Conservation (phyloP, 2,113 vertebrate species). For the Notothenia rossii region DNA sequence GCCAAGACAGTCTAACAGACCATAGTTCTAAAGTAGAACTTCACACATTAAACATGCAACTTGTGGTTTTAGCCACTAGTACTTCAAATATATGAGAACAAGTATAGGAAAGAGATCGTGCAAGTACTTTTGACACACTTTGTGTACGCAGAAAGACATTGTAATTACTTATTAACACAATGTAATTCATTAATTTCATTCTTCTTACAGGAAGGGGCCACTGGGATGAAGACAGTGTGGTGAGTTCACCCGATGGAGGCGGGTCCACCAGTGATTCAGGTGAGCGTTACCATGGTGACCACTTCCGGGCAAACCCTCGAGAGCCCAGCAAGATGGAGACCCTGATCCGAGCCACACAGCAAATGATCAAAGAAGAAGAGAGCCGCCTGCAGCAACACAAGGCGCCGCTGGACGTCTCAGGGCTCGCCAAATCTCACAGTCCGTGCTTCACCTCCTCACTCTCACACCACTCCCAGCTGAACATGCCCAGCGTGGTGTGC, state of each 20-base stretch:
- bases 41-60: conserved; percentile 15
- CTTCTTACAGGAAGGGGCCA: conserved; percentile 90
- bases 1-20: conserved; percentile 54
- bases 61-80: background rate
- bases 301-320: conserved; percentile 91
- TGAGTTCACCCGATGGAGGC: conserved; percentile 95
- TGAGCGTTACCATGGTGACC: conserved; percentile 92
- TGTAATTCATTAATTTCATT: conserved; percentile 42
- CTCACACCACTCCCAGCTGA: conserved; percentile 84
- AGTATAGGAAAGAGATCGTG: background rate
- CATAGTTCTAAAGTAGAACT: conserved; percentile 35
- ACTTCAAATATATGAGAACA: conserved; percentile 11
- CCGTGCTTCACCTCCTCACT: conserved; percentile 90
- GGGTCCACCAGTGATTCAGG: conserved; percentile 95
- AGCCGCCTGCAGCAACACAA: conserved; percentile 93
- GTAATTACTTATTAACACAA: conserved; percentile 19
- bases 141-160: background rate
- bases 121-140: background rate
- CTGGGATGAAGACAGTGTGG: conserved; percentile 98
- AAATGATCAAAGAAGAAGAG: conserved; percentile 99
- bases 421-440: conserved; percentile 91
- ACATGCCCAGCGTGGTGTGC: conserved; percentile 89
- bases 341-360: conserved; percentile 96
- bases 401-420: conserved; percentile 84
- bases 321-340: conserved; percentile 99